Evolutionary conservation across 2,797 vertebrate genomes (phyloP).

Genomic region (Sebastes nivosus): DNA sequence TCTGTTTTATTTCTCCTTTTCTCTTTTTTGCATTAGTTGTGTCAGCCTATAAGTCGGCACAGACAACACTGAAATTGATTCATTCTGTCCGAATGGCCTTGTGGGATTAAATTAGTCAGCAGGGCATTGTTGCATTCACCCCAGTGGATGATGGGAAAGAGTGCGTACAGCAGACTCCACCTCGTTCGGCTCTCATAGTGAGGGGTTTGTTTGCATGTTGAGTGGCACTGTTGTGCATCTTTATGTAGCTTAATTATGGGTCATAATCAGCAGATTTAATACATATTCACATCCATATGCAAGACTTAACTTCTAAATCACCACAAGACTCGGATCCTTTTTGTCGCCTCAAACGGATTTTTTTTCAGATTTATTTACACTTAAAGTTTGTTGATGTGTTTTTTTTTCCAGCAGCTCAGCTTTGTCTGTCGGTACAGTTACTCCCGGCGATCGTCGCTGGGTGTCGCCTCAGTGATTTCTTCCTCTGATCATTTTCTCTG

Average conservation of each 20-base stretch:
- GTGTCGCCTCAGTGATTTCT: slow-evolving; percentile 10
- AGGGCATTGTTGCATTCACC: slow-evolving; percentile 38
- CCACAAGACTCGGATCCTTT: not conserved
- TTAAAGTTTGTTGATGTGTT: not conserved
- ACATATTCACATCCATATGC: slow-evolving; percentile 39
- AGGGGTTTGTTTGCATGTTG: slow-evolving; percentile 38
- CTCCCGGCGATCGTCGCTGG: not conserved
- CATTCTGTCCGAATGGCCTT: slow-evolving; percentile 47
- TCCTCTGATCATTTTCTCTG: slow-evolving; percentile 1
- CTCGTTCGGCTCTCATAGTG: slow-evolving; percentile 28
- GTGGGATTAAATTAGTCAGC: slow-evolving; percentile 52
- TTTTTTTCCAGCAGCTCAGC: not conserved
- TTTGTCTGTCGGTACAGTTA: not conserved
- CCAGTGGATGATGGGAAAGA: slow-evolving; percentile 42
- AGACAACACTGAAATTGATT: slow-evolving; percentile 36
- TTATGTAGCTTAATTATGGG: slow-evolving; percentile 37
- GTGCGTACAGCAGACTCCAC: slow-evolving; percentile 24
- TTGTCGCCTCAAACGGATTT: not conserved
- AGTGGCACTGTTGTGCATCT: slow-evolving; percentile 30
- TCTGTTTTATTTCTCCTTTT: slow-evolving; percentile 26
- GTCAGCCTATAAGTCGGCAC: slow-evolving; percentile 21
- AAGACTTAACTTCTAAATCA: slow-evolving; percentile 25
- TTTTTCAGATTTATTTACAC: slow-evolving; percentile 12
- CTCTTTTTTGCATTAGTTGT: slow-evolving; percentile 32
- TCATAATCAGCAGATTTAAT: slow-evolving; percentile 20